Evolutionary conservation across 2,113 vertebrate genomes (phyloP), one percentile per base, ranked within the genome.

Genomic region (Passer montanus): DNA sequence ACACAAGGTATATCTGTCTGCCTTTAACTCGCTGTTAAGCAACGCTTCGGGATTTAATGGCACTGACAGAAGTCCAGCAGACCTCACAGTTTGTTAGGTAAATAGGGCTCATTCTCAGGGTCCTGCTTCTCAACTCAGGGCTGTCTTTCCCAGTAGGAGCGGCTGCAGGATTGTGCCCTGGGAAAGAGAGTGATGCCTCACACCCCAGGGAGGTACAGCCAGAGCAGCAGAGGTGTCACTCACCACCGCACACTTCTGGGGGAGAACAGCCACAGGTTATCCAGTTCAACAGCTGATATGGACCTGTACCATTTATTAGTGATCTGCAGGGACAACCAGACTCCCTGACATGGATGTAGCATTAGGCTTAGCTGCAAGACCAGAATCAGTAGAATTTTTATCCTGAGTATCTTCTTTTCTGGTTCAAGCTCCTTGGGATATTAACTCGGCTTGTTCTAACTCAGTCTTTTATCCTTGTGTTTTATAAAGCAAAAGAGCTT

Each of bases 401-500:
- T 84, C 53, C 6, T 0, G 49, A 89, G 49, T 90, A 46, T 72
- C 62, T 82, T 89, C 28, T 81, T 83, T 95, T 84, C 79, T 92
- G 56, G 28, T 96, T 60, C 37, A 12, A 26, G 59, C 53, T 95
- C 64, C 56, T 80, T 78, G 90, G 68, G 56, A 81, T 89, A 88
- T 86, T 92, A 78, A 84, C 41, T 95, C 2, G 2, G 7, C 10
- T 93, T 93, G 60, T 93, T 95, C 63, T 92, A 90, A 84, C 56
- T 75, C 41, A 14, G 15, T 53, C 49, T 94, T 84, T 89, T 82
- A 44, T 72, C 92, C 60, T 63, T 77, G 68, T 84, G 79, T 47
- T 83, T 96, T 80, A 41, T 80, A 86, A 86, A 90, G 82, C 43
- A 62, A 47, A 79, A 74, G 46, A 85, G 50, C 27, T 62, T 95